These are phyloP conservation scores for Poecile montanus DNA, from an alignment of 2,797 vertebrate species.

Conservation along the genomic window DNA sequence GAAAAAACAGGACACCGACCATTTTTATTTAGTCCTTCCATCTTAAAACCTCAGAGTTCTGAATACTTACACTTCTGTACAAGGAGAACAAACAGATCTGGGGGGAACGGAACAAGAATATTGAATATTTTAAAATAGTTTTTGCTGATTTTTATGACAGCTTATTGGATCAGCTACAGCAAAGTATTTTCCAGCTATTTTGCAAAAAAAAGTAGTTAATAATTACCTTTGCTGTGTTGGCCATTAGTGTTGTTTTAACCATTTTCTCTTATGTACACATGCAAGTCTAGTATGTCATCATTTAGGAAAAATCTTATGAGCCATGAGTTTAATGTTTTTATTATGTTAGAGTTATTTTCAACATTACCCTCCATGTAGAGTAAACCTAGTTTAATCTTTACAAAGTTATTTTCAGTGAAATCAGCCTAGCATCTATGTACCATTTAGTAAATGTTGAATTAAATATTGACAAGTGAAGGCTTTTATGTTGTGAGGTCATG, in stretches of 20 bases:
- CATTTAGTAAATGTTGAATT: conserved; percentile 51
- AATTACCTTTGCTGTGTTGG: conserved; percentile 30
- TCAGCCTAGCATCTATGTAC: not conserved
- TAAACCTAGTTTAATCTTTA: conserved; percentile 33
- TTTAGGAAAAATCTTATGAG: conserved; percentile 22
- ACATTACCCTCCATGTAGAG: not conserved
- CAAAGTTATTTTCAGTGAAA: conserved; percentile 24
- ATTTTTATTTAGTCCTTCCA: not conserved
- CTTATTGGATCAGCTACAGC: not conserved
- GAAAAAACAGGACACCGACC: not conserved
- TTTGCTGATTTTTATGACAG: not conserved
- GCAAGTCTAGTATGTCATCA: not conserved
- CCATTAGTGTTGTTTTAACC: conserved; percentile 17
- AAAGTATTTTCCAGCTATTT: conserved; percentile 4
- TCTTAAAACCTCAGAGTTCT: not conserved
- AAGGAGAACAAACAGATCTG: not conserved
- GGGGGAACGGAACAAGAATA: not conserved
- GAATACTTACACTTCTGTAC: fast-evolving
- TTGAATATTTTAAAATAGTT: not conserved
- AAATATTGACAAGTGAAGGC: conserved; percentile 60
- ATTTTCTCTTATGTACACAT: conserved; percentile 21
- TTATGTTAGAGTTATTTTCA: conserved; percentile 24
- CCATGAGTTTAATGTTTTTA: not conserved
- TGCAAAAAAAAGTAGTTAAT: conserved; percentile 43
- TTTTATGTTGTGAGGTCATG: conserved; percentile 39